Evolutionary conservation across 2,888 invertebrate genomes (phyloP).

Genomic region (Hydrotaea diabolus): DNA sequence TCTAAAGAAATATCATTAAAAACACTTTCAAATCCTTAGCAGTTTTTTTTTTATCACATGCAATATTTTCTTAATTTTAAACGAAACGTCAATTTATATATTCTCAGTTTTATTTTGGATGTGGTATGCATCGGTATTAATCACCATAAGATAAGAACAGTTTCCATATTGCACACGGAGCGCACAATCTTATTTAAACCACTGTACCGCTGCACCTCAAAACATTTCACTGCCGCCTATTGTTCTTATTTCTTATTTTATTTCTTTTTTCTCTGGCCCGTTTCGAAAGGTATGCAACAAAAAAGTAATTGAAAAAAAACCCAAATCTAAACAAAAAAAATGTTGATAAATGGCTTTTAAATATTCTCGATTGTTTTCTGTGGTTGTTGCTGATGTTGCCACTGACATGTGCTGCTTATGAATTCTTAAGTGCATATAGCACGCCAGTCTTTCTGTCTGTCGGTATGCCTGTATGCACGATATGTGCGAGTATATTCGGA

Average conservation of each 20-base stretch:
- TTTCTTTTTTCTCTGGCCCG: background rate
- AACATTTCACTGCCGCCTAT: background rate
- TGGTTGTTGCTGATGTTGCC: background rate
- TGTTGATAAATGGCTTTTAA: constrained; percentile 1
- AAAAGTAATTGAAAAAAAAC: background rate
- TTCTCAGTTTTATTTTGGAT: background rate
- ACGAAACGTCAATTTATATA: no score
- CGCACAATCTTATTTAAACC: background rate
- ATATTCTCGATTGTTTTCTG: background rate
- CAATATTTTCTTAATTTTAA: no score
- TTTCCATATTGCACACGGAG: background rate
- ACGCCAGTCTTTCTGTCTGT: background rate
- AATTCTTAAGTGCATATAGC: constrained; percentile 16
- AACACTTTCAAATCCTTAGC: no score
- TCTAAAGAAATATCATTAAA: no score
- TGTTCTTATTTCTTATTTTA: background rate
- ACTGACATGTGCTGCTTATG: background rate
- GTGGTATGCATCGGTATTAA: background rate
- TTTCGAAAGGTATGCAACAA: background rate
- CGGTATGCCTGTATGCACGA: background rate
- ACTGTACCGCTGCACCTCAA: background rate
- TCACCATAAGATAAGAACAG: no score
- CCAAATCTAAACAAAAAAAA: constrained; percentile 12
- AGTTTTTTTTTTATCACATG: no score
- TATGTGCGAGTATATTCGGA: background rate